Evolutionary conservation across 2,797 vertebrate species (phyloP).

Genomic region (Prionace glauca): DNA sequence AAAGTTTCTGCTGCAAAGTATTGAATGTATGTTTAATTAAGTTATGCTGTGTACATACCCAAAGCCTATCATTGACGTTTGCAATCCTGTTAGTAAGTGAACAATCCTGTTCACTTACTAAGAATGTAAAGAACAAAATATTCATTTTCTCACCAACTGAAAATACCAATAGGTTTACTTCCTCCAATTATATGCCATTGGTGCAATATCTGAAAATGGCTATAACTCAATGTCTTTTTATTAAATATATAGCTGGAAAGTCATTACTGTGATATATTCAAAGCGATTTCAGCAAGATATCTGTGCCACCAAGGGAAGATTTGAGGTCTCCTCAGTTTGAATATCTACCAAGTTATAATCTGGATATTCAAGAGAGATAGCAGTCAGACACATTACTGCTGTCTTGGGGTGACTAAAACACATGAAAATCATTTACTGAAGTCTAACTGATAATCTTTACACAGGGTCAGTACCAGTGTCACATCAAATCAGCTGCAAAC

Average conservation of each 20-base stretch:
- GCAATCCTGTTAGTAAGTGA: no score
- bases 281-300: neutral
- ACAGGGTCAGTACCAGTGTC: neutral
- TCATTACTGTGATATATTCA: neutral
- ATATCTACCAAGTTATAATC: neutral
- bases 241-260: neutral
- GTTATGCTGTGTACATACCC: neutral
- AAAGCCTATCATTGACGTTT: neutral
- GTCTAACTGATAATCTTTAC: no score
- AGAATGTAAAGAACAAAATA: neutral
- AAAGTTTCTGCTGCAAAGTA: neutral
- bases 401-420: no score
- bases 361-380: no score
- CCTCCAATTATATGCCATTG: neutral
- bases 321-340: neutral
- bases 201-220: no score
- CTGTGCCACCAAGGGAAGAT: neutral
- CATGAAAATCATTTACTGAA: no score
- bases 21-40: no score
- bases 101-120: neutral
- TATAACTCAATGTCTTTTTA: neutral
- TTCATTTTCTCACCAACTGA: neutral
- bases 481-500: neutral
- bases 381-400: no score
- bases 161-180: neutral